These are phyloP conservation scores for Eremophila alpestris DNA, from an alignment of 2,797 vertebrate species.

Conservation along the genomic window DNA sequence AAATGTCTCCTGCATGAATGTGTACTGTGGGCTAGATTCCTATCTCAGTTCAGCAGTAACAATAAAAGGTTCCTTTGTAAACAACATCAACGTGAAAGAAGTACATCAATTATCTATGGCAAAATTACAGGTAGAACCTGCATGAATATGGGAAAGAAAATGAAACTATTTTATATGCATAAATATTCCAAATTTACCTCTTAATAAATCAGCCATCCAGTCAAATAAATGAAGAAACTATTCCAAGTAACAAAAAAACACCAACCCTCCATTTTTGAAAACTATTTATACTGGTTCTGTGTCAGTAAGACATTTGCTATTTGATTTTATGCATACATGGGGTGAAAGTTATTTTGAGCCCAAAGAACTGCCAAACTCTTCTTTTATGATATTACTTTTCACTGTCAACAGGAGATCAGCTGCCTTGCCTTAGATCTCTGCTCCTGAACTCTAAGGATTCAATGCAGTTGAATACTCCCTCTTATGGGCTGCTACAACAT, in stretches of 20 bases:
- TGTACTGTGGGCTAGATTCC: conserved; percentile 21
- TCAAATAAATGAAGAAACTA: background rate
- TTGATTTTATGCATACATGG: background rate
- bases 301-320: background rate
- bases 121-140: background rate
- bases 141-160: background rate
- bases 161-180: background rate
- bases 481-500: background rate
- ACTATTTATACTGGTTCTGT: background rate
- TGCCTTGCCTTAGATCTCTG: background rate
- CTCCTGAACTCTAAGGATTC: background rate
- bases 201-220: background rate
- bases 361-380: background rate
- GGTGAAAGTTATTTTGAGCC: background rate
- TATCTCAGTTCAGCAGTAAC: background rate
- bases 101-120: background rate
- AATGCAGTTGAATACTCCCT: background rate
- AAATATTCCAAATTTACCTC: background rate
- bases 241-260: background rate
- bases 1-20: background rate
- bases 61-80: background rate
- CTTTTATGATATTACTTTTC: background rate
- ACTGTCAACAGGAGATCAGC: background rate
- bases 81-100: background rate
- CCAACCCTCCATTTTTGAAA: background rate